Evolutionary conservation across 2,888 invertebrate genomes (phyloP), one percentile per base, ranked within the genome.

Genomic region (Hydrotaea diabolus): DNA sequence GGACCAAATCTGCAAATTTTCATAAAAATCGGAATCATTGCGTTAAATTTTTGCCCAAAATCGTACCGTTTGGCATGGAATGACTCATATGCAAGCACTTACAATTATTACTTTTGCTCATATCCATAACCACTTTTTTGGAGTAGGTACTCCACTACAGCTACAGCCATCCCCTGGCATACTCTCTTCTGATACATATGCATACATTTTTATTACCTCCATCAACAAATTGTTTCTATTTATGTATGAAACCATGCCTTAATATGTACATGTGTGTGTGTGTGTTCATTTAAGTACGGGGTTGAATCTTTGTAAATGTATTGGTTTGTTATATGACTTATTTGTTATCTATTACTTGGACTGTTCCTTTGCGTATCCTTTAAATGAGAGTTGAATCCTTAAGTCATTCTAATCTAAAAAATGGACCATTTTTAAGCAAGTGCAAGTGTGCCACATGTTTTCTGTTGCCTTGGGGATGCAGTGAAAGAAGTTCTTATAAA

Each of bases 51-150:
- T n/a, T n/a, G n/a, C n/a, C n/a, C n/a, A n/a, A n/a, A n/a, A n/a
- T n/a, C n/a, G n/a, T n/a, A n/a, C n/a, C n/a, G n/a, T n/a, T n/a
- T n/a, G n/a, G n/a, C n/a, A n/a, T n/a, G n/a, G n/a, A n/a, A n/a
- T n/a, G n/a, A n/a, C n/a, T n/a, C n/a, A 83, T 80, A 75, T 77
- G 74, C 19, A 77, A 76, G 84, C 84, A 84, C 84, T 84, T 81
- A 84, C 84, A 84, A 81, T 81, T 84, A 84, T 81, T 84, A 84
- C 78, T 84, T 84, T 78, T 66, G 66, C 66, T 66, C 39, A 66
- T 66, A 66, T 66, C 21, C 39, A 66, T 66, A 66, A 66, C 66
- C 66, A 66, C 64, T 39, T 2, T 7, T 66, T 66, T 62, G 62
- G 62, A 62, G 31, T 62, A 62, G 7, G n/a, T 31, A 59, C 31